Conservation (phyloP, 2,113 vertebrate species). For the Aldabrachelys gigantea region DNA sequence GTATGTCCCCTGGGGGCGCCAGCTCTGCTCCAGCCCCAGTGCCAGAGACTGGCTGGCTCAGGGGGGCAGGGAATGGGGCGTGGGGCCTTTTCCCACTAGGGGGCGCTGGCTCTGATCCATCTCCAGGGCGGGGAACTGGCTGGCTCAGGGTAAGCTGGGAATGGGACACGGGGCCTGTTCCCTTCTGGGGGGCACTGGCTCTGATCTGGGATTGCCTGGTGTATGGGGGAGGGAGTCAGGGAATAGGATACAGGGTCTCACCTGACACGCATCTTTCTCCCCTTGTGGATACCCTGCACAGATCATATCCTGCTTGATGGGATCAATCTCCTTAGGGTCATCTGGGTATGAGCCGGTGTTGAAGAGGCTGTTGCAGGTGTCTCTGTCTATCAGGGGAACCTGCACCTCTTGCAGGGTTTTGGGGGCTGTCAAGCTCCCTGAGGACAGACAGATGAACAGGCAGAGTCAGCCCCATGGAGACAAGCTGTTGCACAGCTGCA, state of each 20-base stretch:
- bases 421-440: not conserved
- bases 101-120: not conserved
- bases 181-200: not conserved
- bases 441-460: not conserved
- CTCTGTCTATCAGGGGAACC: not conserved
- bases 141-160: not conserved
- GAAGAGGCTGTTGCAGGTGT: not conserved
- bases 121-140: not conserved
- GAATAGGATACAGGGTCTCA: not conserved
- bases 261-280: not conserved
- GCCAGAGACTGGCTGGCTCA: not conserved
- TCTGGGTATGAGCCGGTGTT: not conserved
- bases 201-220: not conserved
- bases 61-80: not conserved
- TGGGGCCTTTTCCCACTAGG: not conserved
- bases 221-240: not conserved
- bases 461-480: not conserved
- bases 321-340: accelerated
- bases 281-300: not conserved
- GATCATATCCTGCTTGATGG: not conserved
- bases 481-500: too few relatives aligned
- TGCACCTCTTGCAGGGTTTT: not conserved
- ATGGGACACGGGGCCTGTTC: not conserved
- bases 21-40: too few relatives aligned
- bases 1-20: too few relatives aligned